Conservation (phyloP, 2,113 vertebrate species). For the Cyprinodon tularosa region DNA sequence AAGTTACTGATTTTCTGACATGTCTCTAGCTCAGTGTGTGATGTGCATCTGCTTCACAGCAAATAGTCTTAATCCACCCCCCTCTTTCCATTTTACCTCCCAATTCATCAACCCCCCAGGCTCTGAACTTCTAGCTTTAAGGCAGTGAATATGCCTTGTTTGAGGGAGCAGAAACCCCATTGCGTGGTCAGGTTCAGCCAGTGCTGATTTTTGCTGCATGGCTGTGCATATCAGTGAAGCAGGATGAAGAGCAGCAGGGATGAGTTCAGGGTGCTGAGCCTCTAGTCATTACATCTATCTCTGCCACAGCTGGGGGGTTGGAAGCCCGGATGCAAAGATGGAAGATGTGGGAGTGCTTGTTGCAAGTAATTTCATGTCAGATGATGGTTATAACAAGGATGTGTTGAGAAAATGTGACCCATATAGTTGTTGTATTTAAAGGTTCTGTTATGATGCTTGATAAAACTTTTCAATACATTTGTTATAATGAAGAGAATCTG, state of each 20-base stretch:
- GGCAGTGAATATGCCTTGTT: conserved; percentile 27
- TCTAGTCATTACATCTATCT: conserved; percentile 59
- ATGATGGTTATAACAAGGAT: conserved; percentile 21
- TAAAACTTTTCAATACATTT: too few relatives aligned
- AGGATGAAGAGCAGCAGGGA: conserved; percentile 67
- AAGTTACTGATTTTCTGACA: conserved; percentile 47
- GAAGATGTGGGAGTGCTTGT: conserved; percentile 18
- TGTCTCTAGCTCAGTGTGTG: conserved; percentile 42
- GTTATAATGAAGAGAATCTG: too few relatives aligned
- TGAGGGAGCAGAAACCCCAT: conserved; percentile 44
- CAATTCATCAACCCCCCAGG: conserved; percentile 34
- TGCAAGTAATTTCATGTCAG: conserved; percentile 30
- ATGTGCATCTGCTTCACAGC: conserved; percentile 34
- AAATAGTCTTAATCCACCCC: conserved; percentile 38
- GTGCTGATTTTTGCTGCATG: conserved; percentile 68
- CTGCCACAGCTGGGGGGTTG: conserved; percentile 47
- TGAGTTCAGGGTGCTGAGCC: conserved; percentile 54
- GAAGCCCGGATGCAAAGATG: conserved; percentile 18
- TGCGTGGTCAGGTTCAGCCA: conserved; percentile 45
- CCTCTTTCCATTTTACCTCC: conserved; percentile 34
- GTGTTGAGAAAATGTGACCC: conserved; percentile 10
- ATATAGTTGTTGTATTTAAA: not conserved
- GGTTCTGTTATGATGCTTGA: not conserved
- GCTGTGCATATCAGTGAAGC: conserved; percentile 59
- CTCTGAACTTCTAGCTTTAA: conserved; percentile 37